Percentiles rank a stretch among this genome's conserved stretches.
phyloP scores from a whole-genome alignment of 1,140 invertebrate species.

The Scylla paramamosain region DNA sequence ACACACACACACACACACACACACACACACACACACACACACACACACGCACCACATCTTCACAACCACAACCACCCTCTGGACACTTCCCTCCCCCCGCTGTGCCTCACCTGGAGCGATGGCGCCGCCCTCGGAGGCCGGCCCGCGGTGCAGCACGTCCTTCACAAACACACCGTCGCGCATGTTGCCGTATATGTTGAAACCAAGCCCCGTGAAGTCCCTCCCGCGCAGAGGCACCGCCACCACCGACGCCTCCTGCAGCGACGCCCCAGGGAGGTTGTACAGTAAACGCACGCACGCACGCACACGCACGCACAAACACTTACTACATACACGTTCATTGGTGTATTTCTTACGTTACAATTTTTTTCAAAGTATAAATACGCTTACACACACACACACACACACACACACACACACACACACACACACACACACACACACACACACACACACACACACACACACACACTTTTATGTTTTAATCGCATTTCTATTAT shows the following conservation, averaged over 20 bases:
- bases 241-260: conserved; percentile 82
- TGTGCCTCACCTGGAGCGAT: conserved; percentile 87
- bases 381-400: not conserved
- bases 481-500: not conserved
- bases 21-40: not conserved
- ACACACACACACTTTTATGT: not conserved
- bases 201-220: conserved; percentile 95
- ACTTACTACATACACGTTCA: not conserved
- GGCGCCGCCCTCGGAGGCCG: conserved; percentile 90
- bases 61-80: not conserved
- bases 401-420: conserved; percentile 26
- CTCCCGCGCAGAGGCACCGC: conserved; percentile 89
- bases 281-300: not conserved
- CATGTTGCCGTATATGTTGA: conserved; percentile 93
- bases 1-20: not conserved
- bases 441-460: not conserved
- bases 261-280: not conserved
- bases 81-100: not conserved
- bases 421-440: not conserved
- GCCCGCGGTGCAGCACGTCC: conserved; percentile 91
- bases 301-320: not conserved
- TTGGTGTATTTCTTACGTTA: not conserved
- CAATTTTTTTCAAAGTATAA: not conserved
- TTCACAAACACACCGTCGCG: conserved; percentile 93
- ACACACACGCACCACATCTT: not conserved